Conservation (phyloP, 2,113 vertebrate genomes). For the Pristiophorus japonicus region DNA sequence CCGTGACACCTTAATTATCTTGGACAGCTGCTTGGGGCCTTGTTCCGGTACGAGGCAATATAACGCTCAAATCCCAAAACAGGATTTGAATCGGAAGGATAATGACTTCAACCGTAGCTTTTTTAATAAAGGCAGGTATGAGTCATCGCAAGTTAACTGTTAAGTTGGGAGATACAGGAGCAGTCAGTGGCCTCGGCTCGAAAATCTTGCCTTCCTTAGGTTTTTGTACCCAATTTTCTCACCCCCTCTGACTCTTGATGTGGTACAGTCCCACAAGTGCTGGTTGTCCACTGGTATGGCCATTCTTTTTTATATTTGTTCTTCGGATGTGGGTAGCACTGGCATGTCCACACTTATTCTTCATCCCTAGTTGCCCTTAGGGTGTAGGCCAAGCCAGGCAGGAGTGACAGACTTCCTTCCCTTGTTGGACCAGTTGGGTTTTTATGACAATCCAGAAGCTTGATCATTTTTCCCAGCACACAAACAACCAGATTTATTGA, state of each 20-base stretch:
- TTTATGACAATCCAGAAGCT: not conserved
- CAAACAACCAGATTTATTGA: not conserved
- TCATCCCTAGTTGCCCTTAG: not conserved
- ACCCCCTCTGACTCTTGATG: not conserved
- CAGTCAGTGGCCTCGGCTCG: not conserved
- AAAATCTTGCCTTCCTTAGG: not conserved
- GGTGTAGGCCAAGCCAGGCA: not conserved
- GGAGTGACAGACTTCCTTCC: not conserved
- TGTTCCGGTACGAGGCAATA: constrained; percentile 12
- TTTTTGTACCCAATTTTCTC: not conserved
- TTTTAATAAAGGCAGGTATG: not conserved
- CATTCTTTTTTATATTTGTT: not conserved
- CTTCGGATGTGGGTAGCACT: not conserved
- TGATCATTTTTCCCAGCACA: not conserved
- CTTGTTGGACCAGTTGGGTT: not conserved
- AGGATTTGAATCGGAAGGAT: not conserved
- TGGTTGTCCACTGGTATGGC: not conserved
- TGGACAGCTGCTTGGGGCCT: not conserved
- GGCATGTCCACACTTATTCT: not conserved
- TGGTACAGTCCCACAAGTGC: not conserved
- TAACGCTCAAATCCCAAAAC: not conserved
- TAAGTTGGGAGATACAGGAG: not conserved
- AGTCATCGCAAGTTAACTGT: not conserved
- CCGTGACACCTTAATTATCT: constrained; percentile 9
- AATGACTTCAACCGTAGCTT: not conserved